Base-by-base conservation (phyloP, 2,113 vertebrate genomes). In the Pseudopodoces humilis region DNA sequence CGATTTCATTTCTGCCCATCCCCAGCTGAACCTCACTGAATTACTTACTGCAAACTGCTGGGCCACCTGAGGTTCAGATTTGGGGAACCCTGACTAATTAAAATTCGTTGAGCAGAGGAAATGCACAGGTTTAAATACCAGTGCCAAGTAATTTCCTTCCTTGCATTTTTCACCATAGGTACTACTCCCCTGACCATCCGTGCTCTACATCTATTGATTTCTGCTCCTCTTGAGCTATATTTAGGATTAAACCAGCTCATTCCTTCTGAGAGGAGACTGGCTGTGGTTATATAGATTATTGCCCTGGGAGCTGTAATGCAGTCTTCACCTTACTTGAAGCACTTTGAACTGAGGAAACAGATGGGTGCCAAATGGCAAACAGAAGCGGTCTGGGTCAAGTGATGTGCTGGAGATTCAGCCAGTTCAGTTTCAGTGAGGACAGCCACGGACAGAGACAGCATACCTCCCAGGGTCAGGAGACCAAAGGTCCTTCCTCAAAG, bases 311-410 rank as follows among this genome's bases (percentile, higher is more conserved):
- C 77, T 94, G 68, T 88, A 92, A 90, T 70, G 43, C 68, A 88
- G 92, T 74, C 72, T 88, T 83, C 80, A 92, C 92, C 83, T 93
- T 90, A 47, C 39, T 93, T 92, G 63, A 81, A 78, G 86, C 72
- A 90, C 92, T 97, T 95, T 88, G 94, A 97, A 97, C 86, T 88
- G 68, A 86, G 86, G 83, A 95, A 97, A 96, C 95, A 95, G 76
- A 94, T 63, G 92, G 88, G 60, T 95, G 88, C 94, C 95, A 95
- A 97, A 97, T 92, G 96, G 83, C 37, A 52, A 41, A 16, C 43
- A 86, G 67, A 43, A 92, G 43, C 0, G 0, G 43, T 90, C 85
- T 83, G 92, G 92, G 85, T 94, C 94, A 94, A 95, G 76, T 15
- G 43, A 35, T 7, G 13, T 43, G 47, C 55, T 86, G 30, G 56